These are phyloP conservation scores for Charadrius vociferus DNA, from an alignment of 2,113 vertebrate species.

Conservation along the genomic window DNA sequence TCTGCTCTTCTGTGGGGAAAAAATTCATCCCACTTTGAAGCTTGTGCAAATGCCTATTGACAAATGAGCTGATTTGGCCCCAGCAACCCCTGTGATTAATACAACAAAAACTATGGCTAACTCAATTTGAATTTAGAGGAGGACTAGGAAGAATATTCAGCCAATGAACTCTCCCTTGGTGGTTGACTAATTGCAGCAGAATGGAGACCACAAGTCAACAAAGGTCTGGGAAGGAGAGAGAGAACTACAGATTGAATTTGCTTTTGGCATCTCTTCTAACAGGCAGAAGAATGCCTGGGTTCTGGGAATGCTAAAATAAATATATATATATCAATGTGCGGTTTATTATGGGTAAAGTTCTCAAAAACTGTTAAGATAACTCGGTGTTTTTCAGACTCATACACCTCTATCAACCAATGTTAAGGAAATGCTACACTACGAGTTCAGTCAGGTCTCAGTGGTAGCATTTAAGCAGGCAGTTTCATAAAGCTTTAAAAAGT, in stretches of 20 bases:
- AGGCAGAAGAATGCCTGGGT: slow-evolving; percentile 4
- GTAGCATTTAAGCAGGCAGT: not conserved
- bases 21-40: not conserved
- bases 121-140: not conserved
- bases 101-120: not conserved
- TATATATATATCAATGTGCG: not conserved
- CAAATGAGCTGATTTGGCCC: not conserved
- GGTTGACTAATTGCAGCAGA: not conserved
- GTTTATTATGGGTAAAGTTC: not conserved
- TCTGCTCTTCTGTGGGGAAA: not conserved
- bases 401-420: not conserved
- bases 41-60: not conserved
- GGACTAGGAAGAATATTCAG: not conserved
- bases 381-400: not conserved
- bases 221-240: slow-evolving; percentile 36
- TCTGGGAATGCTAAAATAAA: slow-evolving; percentile 13
- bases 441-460: not conserved
- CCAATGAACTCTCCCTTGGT: not conserved
- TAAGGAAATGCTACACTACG: not conserved
- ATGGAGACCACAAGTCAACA: not conserved
- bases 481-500: not conserved
- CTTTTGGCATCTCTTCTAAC: slow-evolving; percentile 41
- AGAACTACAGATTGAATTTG: not conserved
- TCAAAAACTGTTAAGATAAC: not conserved
- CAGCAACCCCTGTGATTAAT: not conserved